Evolutionary conservation across 2,113 vertebrate species (phyloP).

Genomic region (Boulengeromyrus knoepffleri): DNA sequence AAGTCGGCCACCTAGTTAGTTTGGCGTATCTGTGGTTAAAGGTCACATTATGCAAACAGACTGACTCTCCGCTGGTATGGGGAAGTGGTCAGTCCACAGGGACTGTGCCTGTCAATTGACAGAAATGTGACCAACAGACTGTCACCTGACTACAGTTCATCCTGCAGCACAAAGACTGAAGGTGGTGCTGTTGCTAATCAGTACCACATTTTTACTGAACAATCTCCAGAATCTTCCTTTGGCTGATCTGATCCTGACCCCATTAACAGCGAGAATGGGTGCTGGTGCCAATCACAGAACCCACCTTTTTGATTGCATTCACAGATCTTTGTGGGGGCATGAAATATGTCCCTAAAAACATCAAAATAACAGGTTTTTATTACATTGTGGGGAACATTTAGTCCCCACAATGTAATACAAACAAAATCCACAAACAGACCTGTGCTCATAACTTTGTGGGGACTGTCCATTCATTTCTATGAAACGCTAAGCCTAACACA

Average conservation of each 20-base stretch:
- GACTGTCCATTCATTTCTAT: too few relatives aligned
- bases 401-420: too few relatives aligned
- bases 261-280: background rate
- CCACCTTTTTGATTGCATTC: too few relatives aligned
- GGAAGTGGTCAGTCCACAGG: conserved; percentile 31
- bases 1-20: background rate
- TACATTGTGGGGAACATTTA: too few relatives aligned
- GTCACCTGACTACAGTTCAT: background rate
- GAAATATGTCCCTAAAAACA: too few relatives aligned
- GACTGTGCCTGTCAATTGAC: conserved; percentile 32
- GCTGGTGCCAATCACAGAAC: background rate
- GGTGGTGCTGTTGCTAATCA: background rate
- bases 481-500: too few relatives aligned
- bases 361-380: too few relatives aligned
- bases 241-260: background rate
- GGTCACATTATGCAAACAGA: conserved; percentile 10
- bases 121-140: conserved; percentile 21
- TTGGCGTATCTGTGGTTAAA: background rate
- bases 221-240: background rate
- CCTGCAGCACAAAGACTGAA: background rate
- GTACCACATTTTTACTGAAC: background rate
- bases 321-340: too few relatives aligned
- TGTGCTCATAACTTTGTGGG: too few relatives aligned
- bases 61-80: conserved; percentile 32
- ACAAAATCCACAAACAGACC: too few relatives aligned